Evolutionary conservation across 2,113 vertebrate species (phyloP).

Genomic region (Maccullochella peelii): DNA sequence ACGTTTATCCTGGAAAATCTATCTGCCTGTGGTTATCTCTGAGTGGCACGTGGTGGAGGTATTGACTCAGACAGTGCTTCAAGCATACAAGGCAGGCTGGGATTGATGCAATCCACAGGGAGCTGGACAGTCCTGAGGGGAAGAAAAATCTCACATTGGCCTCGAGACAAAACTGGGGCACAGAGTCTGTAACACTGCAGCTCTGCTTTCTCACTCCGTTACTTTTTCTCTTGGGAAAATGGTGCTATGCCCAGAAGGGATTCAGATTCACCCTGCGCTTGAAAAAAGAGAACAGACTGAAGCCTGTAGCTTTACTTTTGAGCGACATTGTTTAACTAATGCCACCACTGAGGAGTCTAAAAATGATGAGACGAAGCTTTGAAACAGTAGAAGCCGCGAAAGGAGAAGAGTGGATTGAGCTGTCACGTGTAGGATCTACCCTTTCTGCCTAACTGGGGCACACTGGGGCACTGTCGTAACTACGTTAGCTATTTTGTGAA

Average conservation of each 20-base stretch:
- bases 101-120: constrained; percentile 75
- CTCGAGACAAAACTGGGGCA: constrained; percentile 76
- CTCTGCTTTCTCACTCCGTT: constrained; percentile 48
- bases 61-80: constrained; percentile 69
- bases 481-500: constrained; percentile 23
- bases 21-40: constrained; percentile 57
- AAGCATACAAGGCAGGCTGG: constrained; percentile 57
- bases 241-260: constrained; percentile 62
- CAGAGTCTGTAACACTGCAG: constrained; percentile 45
- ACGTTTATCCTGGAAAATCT: constrained; percentile 43
- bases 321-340: constrained; percentile 54
- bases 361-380: constrained; percentile 41
- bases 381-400: constrained; percentile 9
- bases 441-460: constrained; percentile 35
- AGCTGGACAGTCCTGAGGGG: constrained; percentile 70
- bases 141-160: constrained; percentile 57
- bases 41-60: constrained; percentile 66
- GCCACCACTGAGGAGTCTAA: constrained; percentile 37
- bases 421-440: constrained; percentile 42
- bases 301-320: constrained; percentile 59
- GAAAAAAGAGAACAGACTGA: constrained; percentile 47
- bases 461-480: constrained; percentile 24
- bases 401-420: constrained; percentile 48
- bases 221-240: constrained; percentile 29
- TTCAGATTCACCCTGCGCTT: constrained; percentile 45